A percentile compares a stretch with the other conserved stretches of the same genome.
These are phyloP conservation scores for Sminthurides bifidus DNA, from an alignment of 1,140 invertebrate genomes.

Conservation along the genomic window DNA sequence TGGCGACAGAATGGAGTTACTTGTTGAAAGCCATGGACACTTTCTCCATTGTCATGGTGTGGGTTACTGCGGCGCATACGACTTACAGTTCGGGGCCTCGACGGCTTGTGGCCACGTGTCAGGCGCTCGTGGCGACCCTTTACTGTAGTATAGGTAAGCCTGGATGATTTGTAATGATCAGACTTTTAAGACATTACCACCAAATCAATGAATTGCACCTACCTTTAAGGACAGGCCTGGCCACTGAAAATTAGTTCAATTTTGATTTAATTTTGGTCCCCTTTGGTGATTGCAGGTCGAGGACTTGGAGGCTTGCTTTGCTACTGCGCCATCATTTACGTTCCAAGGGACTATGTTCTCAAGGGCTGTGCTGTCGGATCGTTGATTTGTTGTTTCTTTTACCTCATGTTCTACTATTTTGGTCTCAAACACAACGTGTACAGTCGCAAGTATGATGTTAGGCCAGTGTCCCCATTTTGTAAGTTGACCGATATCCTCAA, in stretches of 20 bases:
- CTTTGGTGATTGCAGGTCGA: constrained; percentile 18
- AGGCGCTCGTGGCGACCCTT: constrained; percentile 25
- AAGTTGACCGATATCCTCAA: constrained; percentile 1
- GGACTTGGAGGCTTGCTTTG: constrained; percentile 23
- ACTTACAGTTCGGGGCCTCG: constrained; percentile 25
- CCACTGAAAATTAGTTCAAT: background rate
- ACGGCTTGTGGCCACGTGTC: constrained; percentile 29
- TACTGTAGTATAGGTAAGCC: constrained; percentile 31
- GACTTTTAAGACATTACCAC: background rate
- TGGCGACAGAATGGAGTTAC: constrained; percentile 22
- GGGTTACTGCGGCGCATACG: constrained; percentile 26
- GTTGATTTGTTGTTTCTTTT: constrained; percentile 20
- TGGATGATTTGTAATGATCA: background rate
- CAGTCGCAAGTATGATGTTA: constrained; percentile 18
- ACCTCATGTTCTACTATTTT: constrained; percentile 25
- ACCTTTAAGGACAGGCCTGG: background rate
- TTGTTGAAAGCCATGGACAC: constrained; percentile 27
- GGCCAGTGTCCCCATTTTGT: constrained; percentile 3
- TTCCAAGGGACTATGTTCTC: constrained; percentile 25
- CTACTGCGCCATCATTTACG: constrained; percentile 15
- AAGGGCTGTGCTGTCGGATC: constrained; percentile 14
- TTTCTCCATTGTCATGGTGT: constrained; percentile 29
- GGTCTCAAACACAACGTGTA: constrained; percentile 26
- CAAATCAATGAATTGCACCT: background rate
- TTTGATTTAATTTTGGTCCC: background rate